Percentiles rank a stretch among this genome's conserved stretches.
phyloP scores from a whole-genome alignment of 2,113 vertebrate species.

The Cynopterus brachyotis region DNA sequence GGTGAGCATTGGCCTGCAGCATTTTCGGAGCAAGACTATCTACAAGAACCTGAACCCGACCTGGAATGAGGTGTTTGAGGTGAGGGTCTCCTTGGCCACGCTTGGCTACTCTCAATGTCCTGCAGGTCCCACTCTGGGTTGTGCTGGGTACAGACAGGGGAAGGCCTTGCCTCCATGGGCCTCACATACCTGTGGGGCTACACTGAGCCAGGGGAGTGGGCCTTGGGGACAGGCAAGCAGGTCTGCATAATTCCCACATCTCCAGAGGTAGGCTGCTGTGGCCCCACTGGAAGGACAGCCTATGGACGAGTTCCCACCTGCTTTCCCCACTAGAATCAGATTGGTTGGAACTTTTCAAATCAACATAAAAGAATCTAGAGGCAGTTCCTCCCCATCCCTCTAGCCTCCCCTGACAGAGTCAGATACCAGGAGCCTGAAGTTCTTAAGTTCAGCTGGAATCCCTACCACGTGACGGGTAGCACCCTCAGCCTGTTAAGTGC shows the following conservation, averaged over 20 bases:
- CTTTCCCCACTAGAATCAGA: not conserved
- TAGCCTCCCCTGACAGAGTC: not conserved
- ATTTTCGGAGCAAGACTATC: conserved; percentile 90
- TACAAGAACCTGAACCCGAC: conserved; percentile 89
- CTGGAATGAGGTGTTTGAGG: conserved; percentile 96
- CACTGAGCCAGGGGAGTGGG: too few relatives aligned
- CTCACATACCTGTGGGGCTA: not conserved
- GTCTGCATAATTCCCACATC: not conserved
- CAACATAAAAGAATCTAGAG: not conserved
- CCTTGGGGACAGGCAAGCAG: not conserved
- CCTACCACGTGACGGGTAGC: not conserved
- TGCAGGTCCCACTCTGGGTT: not conserved
- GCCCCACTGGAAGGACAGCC: not conserved
- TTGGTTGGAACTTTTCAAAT: not conserved
- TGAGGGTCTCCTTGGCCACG: conserved; percentile 62
- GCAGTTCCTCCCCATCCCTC: not conserved
- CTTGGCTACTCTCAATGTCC: not conserved
- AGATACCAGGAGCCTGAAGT: not conserved
- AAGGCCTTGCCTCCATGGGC: not conserved
- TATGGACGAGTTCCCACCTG: too few relatives aligned
- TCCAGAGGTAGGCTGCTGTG: not conserved
- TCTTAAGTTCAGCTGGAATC: not conserved
- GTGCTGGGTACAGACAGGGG: not conserved
- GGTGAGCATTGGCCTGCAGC: conserved; percentile 87
- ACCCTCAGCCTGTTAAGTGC: not conserved